Base-by-base conservation (phyloP, 2,888 invertebrate genomes). In the Leptogaster cylindrica region DNA sequence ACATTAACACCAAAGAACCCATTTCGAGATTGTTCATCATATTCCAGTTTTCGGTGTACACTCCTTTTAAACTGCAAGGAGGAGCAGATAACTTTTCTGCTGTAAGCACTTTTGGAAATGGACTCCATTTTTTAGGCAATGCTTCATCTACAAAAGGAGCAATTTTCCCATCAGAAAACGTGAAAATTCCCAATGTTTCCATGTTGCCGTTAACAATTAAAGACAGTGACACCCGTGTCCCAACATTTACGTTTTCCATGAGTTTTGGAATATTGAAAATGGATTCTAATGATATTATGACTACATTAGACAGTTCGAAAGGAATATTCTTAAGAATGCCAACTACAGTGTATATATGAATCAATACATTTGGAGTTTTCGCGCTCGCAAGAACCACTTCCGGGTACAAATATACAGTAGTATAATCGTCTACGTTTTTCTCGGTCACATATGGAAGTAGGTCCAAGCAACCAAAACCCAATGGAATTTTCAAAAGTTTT, bases 351-450 rank as follows among this genome's bases (percentile, higher is more conserved):
- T 61, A 44, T n/a, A 61, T 1, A 2, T 28, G 44, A 3, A 61
- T 16, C 6, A 10, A 28, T 27, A 61, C n/a, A 18, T 61, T 44
- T n/a, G 61, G 61, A 7, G 61, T 41, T 44, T 28, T 44, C 14
- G 44, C 31, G 16, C 18, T 61, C 6, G 44, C n/a, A 27, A 44
- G 31, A 16, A 27, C 16, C 10, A 14, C 10, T 16, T 44, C 61
- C 18, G 44, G 61, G 10, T 61, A 44, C 5, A 61, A 16, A 7
- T 61, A 44, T 14, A 61, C 20, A 10, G 41, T 31, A 1, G 12
- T n/a, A 2, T 2, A n/a, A 1, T 10, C 12, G 18, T 61, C 44
- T 12, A 44, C 14, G 7, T 25, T 27, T 3, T 61, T 44, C 10
- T 3, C 28, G 8, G 18, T 28, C 16, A 61, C 28, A 10, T 44